phyloP scores from a whole-genome alignment of 2,113 vertebrate species.

The Pica pica region DNA sequence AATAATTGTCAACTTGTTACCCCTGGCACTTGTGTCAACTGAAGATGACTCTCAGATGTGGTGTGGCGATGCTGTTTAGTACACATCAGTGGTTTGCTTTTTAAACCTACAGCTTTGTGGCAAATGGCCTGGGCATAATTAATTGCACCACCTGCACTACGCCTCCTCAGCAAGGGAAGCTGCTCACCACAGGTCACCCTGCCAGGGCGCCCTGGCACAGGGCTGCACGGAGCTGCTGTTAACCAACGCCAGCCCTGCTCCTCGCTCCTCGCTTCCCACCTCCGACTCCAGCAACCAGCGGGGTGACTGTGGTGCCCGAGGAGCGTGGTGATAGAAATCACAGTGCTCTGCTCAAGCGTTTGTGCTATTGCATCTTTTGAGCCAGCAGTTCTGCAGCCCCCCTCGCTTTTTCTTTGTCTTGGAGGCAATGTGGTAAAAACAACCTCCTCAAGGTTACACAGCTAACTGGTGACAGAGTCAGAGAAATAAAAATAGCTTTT shows the following conservation, averaged over 20 bases:
- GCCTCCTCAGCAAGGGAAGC: background rate
- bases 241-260: background rate
- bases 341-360: background rate
- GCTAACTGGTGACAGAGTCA: background rate
- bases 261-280: fast-evolving
- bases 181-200: fast-evolving
- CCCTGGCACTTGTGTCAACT: background rate
- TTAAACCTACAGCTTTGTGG: background rate
- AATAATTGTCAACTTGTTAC: background rate
- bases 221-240: background rate
- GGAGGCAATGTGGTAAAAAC: background rate
- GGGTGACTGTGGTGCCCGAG: background rate
- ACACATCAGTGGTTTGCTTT: background rate
- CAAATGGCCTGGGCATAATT: background rate
- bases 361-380: fast-evolving
- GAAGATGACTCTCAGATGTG: background rate
- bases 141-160: background rate
- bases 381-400: background rate
- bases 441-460: background rate
- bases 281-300: fast-evolving
- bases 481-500: background rate
- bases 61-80: background rate
- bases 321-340: background rate
- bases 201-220: fast-evolving
- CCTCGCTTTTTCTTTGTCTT: background rate